phyloP scores from a whole-genome alignment of 2,888 invertebrate genomes.

The Oscheius myriophilus region DNA sequence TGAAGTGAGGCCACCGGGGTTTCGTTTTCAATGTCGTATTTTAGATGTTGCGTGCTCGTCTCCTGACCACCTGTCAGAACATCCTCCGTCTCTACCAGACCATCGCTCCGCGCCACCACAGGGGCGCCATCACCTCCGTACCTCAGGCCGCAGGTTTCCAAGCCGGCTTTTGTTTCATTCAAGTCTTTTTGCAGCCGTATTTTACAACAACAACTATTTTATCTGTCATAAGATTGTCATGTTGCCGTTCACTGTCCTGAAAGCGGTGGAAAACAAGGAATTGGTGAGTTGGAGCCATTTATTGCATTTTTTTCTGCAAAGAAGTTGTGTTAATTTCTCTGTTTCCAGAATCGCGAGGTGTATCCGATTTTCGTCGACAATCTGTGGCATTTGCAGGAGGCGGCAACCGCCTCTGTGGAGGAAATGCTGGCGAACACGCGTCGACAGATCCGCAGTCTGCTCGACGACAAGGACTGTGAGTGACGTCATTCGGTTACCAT shows the following conservation, averaged over 20 bases:
- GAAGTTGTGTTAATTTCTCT: background rate
- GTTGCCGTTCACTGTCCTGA: constrained; percentile 32
- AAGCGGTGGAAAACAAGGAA: constrained; percentile 11
- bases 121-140: constrained; percentile 55
- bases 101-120: constrained; percentile 59
- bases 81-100: constrained; percentile 61
- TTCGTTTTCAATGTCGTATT: background rate
- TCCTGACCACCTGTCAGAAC: constrained; percentile 61
- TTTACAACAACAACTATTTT: constrained; percentile 67
- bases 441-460: constrained; percentile 36
- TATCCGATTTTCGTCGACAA: constrained; percentile 48
- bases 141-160: constrained; percentile 59
- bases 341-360: constrained; percentile 20
- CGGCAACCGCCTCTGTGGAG: constrained; percentile 59
- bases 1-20: constrained; percentile 32
- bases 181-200: constrained; percentile 51
- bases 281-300: background rate
- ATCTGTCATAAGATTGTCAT: constrained; percentile 60
- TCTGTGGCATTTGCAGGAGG: constrained; percentile 49
- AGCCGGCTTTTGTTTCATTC: background rate
- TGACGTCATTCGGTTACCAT: background rate
- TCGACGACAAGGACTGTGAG: constrained; percentile 29
- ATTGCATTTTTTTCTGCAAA: too few relatives aligned
- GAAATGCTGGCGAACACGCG: constrained; percentile 48
- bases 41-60: constrained; percentile 32